These are phyloP conservation scores for Muscicapa comitata DNA, from an alignment of 2,797 vertebrate genomes.

Conservation along the genomic window DNA sequence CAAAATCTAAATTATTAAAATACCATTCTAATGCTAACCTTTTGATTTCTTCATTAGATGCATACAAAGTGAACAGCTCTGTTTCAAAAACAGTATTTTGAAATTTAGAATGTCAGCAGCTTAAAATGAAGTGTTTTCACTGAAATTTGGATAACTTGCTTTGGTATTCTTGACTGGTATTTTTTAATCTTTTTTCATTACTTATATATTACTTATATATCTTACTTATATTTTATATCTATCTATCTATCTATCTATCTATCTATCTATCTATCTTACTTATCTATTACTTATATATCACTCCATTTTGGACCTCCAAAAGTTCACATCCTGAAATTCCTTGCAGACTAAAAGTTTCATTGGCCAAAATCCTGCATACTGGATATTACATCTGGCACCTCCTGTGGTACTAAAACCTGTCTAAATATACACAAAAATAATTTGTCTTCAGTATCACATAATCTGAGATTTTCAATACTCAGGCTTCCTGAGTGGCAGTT, in stretches of 20 bases:
- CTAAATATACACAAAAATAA: background rate
- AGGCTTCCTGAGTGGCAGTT: background rate
- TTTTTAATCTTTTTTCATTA: background rate
- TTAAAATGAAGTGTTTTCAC: background rate
- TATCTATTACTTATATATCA: background rate
- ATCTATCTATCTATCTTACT: background rate
- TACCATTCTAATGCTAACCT: background rate
- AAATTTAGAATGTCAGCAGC: background rate
- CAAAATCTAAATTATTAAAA: conserved; percentile 10
- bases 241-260: background rate
- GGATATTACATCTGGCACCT: background rate
- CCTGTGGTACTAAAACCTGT: background rate
- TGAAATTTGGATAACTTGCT: background rate
- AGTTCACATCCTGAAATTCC: background rate
- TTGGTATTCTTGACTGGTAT: background rate
- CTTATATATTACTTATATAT: background rate
- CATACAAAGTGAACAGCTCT: background rate
- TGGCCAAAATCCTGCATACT: background rate
- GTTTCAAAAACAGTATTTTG: background rate
- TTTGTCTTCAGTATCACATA: background rate
- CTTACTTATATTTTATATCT: too few species aligned
- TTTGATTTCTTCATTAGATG: background rate
- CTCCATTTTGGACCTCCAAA: background rate
- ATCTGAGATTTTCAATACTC: background rate
- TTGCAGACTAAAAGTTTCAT: background rate